Percentiles rank a stretch among this genome's conserved stretches.
Conservation (phyloP, 2,888 invertebrate species). For the Lithosia quadra region DNA sequence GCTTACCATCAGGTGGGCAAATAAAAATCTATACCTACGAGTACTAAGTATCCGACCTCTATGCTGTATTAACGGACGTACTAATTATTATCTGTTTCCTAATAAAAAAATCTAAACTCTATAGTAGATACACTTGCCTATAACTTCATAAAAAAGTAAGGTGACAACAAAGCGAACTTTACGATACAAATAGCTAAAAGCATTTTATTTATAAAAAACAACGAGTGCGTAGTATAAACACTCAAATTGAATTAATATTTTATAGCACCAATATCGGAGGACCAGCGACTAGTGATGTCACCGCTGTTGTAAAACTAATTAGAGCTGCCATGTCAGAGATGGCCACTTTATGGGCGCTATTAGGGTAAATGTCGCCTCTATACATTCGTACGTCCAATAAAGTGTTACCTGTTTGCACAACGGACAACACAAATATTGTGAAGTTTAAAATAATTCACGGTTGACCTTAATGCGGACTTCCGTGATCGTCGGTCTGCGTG, state of each 20-base stretch:
- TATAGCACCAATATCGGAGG: slow-evolving; percentile 50
- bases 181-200: slow-evolving; percentile 54
- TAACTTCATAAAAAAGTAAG: background rate
- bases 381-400: slow-evolving; percentile 37
- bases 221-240: slow-evolving; percentile 45
- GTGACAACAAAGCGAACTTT: slow-evolving; percentile 24
- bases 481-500: slow-evolving; percentile 23
- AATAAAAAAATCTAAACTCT: background rate
- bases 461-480: slow-evolving; percentile 46
- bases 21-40: too few relatives aligned
- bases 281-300: slow-evolving; percentile 56
- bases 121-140: background rate
- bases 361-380: slow-evolving; percentile 50
- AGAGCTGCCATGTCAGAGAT: slow-evolving; percentile 62
- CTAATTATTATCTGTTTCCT: too few relatives aligned
- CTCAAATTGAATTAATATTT: slow-evolving; percentile 64
- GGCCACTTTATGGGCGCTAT: slow-evolving; percentile 57
- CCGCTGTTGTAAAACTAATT: slow-evolving; percentile 69
- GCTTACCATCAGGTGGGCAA: too few relatives aligned
- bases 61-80: too few relatives aligned
- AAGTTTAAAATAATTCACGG: slow-evolving; percentile 40
- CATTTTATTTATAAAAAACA: slow-evolving; percentile 43
- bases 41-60: too few relatives aligned
- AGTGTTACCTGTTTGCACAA: slow-evolving; percentile 46
- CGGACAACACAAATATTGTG: slow-evolving; percentile 43